These are phyloP conservation scores for Geotrypetes seraphini DNA, from an alignment of 2,797 vertebrate genomes.

Conservation along the genomic window DNA sequence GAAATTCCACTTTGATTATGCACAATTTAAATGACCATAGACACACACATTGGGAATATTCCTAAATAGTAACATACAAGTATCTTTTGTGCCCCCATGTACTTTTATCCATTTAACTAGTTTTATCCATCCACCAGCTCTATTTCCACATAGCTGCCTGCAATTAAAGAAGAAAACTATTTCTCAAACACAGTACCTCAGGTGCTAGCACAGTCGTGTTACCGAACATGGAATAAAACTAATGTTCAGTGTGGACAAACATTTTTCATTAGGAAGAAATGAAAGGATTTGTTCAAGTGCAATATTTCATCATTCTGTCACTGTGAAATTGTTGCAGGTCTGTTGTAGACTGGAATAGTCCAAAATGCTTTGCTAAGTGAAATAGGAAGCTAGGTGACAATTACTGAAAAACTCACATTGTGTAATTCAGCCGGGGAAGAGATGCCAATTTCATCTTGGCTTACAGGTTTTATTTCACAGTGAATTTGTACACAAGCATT, in stretches of 20 bases:
- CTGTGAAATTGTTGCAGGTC: conserved; percentile 11
- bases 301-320: conserved; percentile 16
- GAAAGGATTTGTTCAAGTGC: conserved; percentile 14
- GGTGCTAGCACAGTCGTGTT: too few relatives aligned
- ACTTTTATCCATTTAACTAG: too few relatives aligned
- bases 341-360: conserved; percentile 4
- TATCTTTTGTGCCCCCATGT: too few relatives aligned
- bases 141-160: too few relatives aligned
- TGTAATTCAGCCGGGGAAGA: conserved; percentile 3
- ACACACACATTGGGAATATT: too few relatives aligned
- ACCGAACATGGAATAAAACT: too few relatives aligned
- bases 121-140: too few relatives aligned
- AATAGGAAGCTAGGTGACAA: conserved; percentile 7
- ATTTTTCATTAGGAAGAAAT: conserved; percentile 3
- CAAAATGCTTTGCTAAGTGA: conserved; percentile 8
- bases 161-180: too few relatives aligned
- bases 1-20: too few relatives aligned
- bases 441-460: not conserved
- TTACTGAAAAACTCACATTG: not conserved
- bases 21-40: too few relatives aligned
- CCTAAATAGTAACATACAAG: too few relatives aligned
- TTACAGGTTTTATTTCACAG: not conserved
- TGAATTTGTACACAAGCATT: not conserved
- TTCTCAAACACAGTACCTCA: too few relatives aligned
- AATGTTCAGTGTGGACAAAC: conserved; percentile 3